phyloP scores from a whole-genome alignment of 2,888 invertebrate species.

The Metopia argyrocephala region DNA sequence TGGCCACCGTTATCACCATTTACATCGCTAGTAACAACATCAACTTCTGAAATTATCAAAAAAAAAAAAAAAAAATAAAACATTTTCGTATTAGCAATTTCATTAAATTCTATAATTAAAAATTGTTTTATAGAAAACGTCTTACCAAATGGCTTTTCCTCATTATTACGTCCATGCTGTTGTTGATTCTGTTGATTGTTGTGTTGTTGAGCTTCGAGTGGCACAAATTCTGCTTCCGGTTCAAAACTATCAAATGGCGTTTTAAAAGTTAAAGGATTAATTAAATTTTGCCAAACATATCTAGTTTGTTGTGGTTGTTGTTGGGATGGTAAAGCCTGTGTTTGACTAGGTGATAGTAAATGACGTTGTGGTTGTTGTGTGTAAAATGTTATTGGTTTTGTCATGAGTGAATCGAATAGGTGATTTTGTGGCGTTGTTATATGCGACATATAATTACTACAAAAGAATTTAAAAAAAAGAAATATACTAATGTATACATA shows the following conservation, averaged over 20 bases:
- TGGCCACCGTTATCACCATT: slow-evolving; percentile 66
- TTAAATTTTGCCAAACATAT: slow-evolving; percentile 70
- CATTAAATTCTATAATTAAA: not conserved
- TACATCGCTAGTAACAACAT: slow-evolving; percentile 73
- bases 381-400: slow-evolving; percentile 68
- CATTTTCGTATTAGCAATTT: no score
- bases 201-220: slow-evolving; percentile 68
- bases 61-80: not conserved
- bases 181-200: slow-evolving; percentile 64
- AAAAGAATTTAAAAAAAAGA: slow-evolving; percentile 43
- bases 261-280: slow-evolving; percentile 68
- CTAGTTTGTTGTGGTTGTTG: slow-evolving; percentile 61
- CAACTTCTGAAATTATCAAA: slow-evolving; percentile 70
- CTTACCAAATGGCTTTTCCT: slow-evolving; percentile 74
- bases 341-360: slow-evolving; percentile 57
- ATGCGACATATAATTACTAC: slow-evolving; percentile 73
- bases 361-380: slow-evolving; percentile 63
- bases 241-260: slow-evolving; percentile 70
- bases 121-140: slow-evolving; percentile 14
- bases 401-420: slow-evolving; percentile 69
- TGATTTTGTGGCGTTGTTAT: slow-evolving; percentile 72
- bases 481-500: no score
- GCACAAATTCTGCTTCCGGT: slow-evolving; percentile 72
- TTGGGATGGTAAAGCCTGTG: slow-evolving; percentile 45
- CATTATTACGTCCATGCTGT: slow-evolving; percentile 45